A percentile compares a stretch with the other conserved stretches of the same genome.
phyloP scores from a whole-genome alignment of 1,140 invertebrate genomes.

The Caenorhabditis latens region DNA sequence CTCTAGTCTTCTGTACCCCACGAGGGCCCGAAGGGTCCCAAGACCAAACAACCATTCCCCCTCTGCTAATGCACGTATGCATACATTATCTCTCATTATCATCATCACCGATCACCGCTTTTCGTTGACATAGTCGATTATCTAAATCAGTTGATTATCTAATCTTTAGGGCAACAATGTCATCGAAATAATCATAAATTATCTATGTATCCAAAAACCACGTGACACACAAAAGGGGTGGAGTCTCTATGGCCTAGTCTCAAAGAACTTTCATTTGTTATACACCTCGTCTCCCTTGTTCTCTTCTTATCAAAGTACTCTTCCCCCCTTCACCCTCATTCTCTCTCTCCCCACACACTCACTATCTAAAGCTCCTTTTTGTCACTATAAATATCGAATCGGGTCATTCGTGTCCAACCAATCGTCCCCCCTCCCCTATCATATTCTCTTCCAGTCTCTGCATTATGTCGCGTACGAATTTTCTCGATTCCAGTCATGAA shows the following conservation, averaged over 20 bases:
- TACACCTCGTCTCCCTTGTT: background rate
- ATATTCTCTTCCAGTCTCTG: background rate
- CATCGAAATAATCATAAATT: background rate
- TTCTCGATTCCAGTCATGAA: background rate
- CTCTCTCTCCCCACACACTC: background rate
- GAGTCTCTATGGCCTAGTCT: background rate
- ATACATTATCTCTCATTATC: constrained; percentile 17
- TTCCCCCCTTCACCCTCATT: background rate
- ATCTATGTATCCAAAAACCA: background rate
- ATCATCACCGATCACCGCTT: too few species aligned
- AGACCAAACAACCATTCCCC: background rate
- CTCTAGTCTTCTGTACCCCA: too few species aligned
- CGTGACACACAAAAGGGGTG: background rate
- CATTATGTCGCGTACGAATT: constrained; percentile 20
- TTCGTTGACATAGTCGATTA: background rate
- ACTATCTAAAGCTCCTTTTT: constrained; percentile 39
- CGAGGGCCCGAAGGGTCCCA: too few species aligned
- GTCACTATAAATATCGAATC: constrained; percentile 50
- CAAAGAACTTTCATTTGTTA: constrained; percentile 41
- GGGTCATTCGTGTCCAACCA: background rate
- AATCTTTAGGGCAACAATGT: background rate
- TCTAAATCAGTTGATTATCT: too few species aligned
- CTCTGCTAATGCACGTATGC: constrained; percentile 20
- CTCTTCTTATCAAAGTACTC: constrained; percentile 33
- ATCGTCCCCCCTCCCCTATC: background rate